Evolutionary conservation across 2,888 invertebrate genomes (phyloP), one percentile per base, ranked within the genome.

Genomic region (Adela reaumurella): DNA sequence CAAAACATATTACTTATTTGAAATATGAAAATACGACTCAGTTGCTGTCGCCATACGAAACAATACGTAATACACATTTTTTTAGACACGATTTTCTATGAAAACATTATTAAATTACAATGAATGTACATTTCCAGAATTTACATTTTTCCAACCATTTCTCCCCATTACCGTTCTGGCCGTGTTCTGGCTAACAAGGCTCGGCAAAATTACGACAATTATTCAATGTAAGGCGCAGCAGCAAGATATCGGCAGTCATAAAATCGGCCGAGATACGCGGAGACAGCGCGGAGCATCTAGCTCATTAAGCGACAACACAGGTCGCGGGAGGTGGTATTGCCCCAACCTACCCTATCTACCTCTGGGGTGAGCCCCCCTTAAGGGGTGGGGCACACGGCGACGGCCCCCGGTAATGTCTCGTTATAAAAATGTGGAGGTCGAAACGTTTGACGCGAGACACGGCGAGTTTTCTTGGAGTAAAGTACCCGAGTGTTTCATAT

Each of bases 121-220:
- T n/a, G n/a, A n/a, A n/a, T n/a, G n/a, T n/a, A n/a, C n/a, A n/a
- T n/a, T n/a, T n/a, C n/a, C n/a, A n/a, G n/a, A n/a, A n/a, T n/a
- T n/a, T n/a, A n/a, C n/a, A n/a, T n/a, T n/a, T n/a, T n/a, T n/a
- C n/a, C n/a, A n/a, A n/a, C n/a, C n/a, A n/a, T 24, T 24, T 8
- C 24, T 24, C 24, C 24, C 24, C 24, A 24, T 24, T 24, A 24
- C 24, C 24, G 8, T 24, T 6, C 24, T 24, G 35, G 62, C 67
- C 71, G 65, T 70, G 70, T 73, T 71, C 68, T 67, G 64, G 63
- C 62, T 69, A 73, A 73, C 73, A 73, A 72, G 71, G 68, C 35
- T 8, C 62, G 63, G 58, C 66, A 69, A 70, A 74, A 76, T 74
- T 70, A 72, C 69, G 68, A 73, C 77, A 77, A 74, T 77, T 76